Base-by-base conservation (phyloP, 92 coral and sea anemone species). In the Paramuricea clavata region DNA sequence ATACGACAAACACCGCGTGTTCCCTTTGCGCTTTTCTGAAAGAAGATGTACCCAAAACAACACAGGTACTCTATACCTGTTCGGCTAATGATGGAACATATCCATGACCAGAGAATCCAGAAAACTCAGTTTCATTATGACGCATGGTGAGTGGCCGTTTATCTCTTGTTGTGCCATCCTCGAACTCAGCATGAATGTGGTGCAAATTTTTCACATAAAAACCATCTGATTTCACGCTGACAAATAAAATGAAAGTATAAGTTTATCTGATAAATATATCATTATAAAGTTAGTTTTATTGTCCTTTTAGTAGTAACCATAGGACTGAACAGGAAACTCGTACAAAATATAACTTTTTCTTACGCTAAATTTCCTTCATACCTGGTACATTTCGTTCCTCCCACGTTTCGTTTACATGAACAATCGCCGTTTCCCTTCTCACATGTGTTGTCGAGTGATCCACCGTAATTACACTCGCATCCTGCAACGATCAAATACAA, bases 21-120 rank as follows among this genome's bases (percentile, higher is more conserved):
- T n/a, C n/a, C n/a, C n/a, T n/a, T n/a, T n/a, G n/a, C n/a, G n/a
- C n/a, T n/a, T n/a, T n/a, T n/a, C n/a, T n/a, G n/a, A n/a, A n/a
- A n/a, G n/a, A n/a, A n/a, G n/a, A n/a, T n/a, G n/a, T n/a, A n/a
- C n/a, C n/a, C n/a, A n/a, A n/a, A n/a, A n/a, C n/a, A n/a, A n/a
- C n/a, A n/a, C n/a, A n/a, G n/a, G n/a, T n/a, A n/a, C n/a, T n/a
- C n/a, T n/a, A 16, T 77, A 93, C 95, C 99, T 96, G 99, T 47
- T 77, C 82, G 56, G 30, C 67, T 50, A 80, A 81, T 47, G 89
- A 89, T 23, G 89, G 93, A 27, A 92, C 90, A 79, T 96, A 96
- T 3, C 99, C 99, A 36, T 83, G 86, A 93, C 99, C 89, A 12
- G 99, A 94, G 83, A 89, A 96, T 15, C 95, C 94, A 13, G 97